Base-by-base conservation (phyloP, 1,140 invertebrate genomes). In the Gonatopus flavifemur region DNA sequence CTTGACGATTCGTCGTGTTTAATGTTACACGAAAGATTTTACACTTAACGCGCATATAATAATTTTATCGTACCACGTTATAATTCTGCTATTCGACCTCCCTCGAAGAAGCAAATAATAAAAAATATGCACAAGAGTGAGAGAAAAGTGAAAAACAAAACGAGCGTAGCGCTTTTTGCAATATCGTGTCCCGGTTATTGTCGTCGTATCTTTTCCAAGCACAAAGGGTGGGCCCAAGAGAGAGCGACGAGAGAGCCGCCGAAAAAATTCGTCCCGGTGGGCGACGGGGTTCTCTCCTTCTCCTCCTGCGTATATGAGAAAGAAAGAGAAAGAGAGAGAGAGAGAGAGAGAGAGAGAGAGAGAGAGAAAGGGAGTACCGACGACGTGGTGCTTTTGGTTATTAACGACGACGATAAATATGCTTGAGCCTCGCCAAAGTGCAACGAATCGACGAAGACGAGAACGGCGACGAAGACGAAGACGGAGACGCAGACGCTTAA, bases 371-470 rank as follows among this genome's bases (percentile, higher is more conserved):
- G n/a, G n/a, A n/a, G 32, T n/a, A 5, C 6, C 25, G 25, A 28
- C 6, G n/a, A n/a, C n/a, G n/a, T n/a, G 25, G 33, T 39, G 33
- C 20, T n/a, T n/a, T n/a, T n/a, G n/a, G 33, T 60, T 62, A 57
- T 62, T 61, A 57, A 62, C 58, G 54, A 57, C 43, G 16, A 28
- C 52, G 49, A 61, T 62, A 62, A 62, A 62, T 61, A 62, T 61
- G 54, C 42, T 32, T 43, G 53, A 39, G 22, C 36, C 33, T 60
- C 52, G 39, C 41, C n/a, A n/a, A 18, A 57, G 37, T 51, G 59
- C 53, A 53, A 62, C 58, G 54, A 61, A 62, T 62, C 43, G 49
- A 20, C 54, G 46, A 61, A 38, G 56, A 13, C n/a, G 31, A 32
- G 52, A 60, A n/a, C n/a, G n/a, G n/a, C n/a, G n/a, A n/a, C n/a